Evolutionary conservation across 2,113 vertebrate genomes (phyloP), one percentile per base, ranked within the genome.

Genomic region (Saccopteryx leptura): DNA sequence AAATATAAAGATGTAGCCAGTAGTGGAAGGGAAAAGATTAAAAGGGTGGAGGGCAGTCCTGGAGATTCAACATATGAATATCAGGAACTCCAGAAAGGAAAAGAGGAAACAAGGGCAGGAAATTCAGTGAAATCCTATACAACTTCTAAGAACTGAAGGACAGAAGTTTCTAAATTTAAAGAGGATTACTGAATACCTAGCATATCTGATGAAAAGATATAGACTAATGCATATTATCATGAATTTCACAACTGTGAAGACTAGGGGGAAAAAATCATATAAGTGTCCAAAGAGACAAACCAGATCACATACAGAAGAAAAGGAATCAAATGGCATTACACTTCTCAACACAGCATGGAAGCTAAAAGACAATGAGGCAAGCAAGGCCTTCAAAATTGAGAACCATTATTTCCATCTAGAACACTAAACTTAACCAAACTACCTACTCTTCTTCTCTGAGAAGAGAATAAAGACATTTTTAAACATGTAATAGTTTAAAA

Each of bases 381-480:
- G 13, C 7, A 91, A 84, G 33, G 58, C 33, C 88, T 95, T 95
- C 78, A 88, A 78, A 88, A 61, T 90, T 83, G n/a, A 96, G 66
- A 94, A 94, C 84, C 26, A 60, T 72, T 1, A 74, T 76, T 79
- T 90, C 61, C 82, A 97, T 21, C 65, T 88, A 94, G 50, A 94
- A 81, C 69, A 58, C 39, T 31, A 69, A 19, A 48, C 33, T 94
- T 65, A 76, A 54, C 48, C 79, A 96, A 94, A 88, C 31, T 80
- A 94, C 87, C 78, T 82, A 85, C 71, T 95, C 39, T 39, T 39
- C 39, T 89, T 58, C 31, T 85, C 13, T 89, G 52, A 91, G 19
- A 66, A 96, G 28, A 86, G n/a, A 92, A 93, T 31, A 54, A 88
- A 90, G 86, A 60, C 13, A 88, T 58, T 91, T 89, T 92, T 92